Evolutionary conservation across 2,113 vertebrate genomes (phyloP), one percentile per base, ranked within the genome.

Genomic region (Heterocephalus glaber): DNA sequence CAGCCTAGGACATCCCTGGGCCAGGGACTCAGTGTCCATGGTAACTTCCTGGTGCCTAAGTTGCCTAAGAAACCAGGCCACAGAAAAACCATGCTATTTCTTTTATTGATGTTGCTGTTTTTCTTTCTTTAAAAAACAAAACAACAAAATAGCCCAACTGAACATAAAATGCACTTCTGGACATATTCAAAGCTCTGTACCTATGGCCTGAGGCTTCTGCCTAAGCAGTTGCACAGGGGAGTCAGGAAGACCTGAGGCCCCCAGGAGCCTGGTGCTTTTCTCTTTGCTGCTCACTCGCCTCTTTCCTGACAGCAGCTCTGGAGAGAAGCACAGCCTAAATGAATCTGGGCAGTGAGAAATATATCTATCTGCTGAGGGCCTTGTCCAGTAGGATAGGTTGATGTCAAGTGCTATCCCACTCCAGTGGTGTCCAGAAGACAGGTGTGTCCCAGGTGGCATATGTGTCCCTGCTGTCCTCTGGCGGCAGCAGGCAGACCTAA

Each of bases 401-500:
- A 47, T 54, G 63, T 92, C 74, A 22, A 54, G 65, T 97, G 89
- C 84, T 97, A 92, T 96, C 97, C 96, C 92, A 94, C 92, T 97
- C 95, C 96, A 95, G 94, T 74, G 63, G 88, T 93, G 92, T 92
- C 90, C 83, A 97, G 94, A 96, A 96, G 94, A 92, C 86, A 1
- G 86, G 87, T 80, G 20, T 86, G 95, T 96, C 92, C 81, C 82
- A 26, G 81, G 5, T 94, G 90, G 95, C 95, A 7, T 49, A 49
- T 72, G 68, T 93, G 95, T 97, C 44, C 30, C 41, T 56, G 68
- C 74, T 97, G 20, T 97, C 94, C 96, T 63, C 92, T 66, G 70
- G 79, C 72, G 60, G 70, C 97, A 76, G 74, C 72, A 80, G 95
- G 38, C 72, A 97, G 92, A 94, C 95, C 96, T 98, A 44, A 58